Percentiles rank a stretch among this genome's conserved stretches.
phyloP scores from a whole-genome alignment of 2,888 invertebrate genomes.

The Temnothorax unifasciatus region DNA sequence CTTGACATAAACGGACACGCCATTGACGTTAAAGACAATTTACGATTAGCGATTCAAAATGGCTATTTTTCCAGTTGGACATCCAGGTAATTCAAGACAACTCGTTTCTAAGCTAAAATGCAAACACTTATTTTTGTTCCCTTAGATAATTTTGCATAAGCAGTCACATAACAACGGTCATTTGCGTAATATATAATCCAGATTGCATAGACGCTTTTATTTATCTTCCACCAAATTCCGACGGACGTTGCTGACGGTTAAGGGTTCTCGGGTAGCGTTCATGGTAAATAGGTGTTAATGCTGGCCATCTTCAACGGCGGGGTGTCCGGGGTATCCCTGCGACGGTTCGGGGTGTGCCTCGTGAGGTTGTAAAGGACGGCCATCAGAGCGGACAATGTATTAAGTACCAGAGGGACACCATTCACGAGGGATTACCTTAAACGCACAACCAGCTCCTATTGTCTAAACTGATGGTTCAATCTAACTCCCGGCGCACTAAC shows the following conservation, averaged over 20 bases:
- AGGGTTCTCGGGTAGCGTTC: constrained; percentile 60
- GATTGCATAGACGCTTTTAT: constrained; percentile 15
- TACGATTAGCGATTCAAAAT: background rate
- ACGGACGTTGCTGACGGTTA: constrained; percentile 20
- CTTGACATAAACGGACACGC: constrained; percentile 41
- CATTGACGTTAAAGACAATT: constrained; percentile 26
- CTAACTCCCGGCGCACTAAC: constrained; percentile 76
- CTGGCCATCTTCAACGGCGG: constrained; percentile 76
- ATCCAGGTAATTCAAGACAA: background rate
- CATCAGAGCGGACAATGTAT: constrained; percentile 83
- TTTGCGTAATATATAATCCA: background rate
- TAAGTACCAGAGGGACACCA: constrained; percentile 84
- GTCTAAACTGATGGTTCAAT: constrained; percentile 85
- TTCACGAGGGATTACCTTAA: constrained; percentile 85
- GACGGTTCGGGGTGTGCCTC: constrained; percentile 71
- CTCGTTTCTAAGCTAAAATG: constrained; percentile 42
- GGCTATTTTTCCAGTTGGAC: background rate
- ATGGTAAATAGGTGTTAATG: constrained; percentile 85
- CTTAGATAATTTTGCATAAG: background rate
- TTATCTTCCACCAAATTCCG: constrained; percentile 30
- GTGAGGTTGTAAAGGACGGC: constrained; percentile 83
- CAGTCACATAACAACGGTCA: background rate
- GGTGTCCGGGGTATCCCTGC: constrained; percentile 55
- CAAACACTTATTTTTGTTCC: constrained; percentile 37
- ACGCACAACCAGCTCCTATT: constrained; percentile 84